Evolutionary conservation across 2,797 vertebrate species (phyloP).

Genomic region (Syngnathus acus): DNA sequence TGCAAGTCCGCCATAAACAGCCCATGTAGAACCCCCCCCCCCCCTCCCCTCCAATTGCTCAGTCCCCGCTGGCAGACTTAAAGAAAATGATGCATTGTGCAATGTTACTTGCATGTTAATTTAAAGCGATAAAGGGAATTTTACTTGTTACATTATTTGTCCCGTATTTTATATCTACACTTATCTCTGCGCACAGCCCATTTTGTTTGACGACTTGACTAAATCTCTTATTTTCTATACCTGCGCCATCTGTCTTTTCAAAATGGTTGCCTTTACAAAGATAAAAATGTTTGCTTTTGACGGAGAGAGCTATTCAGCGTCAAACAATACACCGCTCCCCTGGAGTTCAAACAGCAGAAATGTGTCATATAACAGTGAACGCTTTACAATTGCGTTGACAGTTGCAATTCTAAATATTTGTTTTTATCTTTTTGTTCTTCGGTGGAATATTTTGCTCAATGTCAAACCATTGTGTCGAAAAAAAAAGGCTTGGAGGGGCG

Average conservation of each 20-base stretch:
- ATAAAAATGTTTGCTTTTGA: background rate
- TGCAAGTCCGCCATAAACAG: conserved; percentile 43
- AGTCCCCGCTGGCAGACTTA: conserved; percentile 20
- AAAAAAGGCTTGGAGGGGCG: too few relatives aligned
- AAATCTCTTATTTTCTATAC: background rate
- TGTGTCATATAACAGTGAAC: background rate
- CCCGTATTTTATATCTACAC: too few relatives aligned
- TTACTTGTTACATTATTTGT: conserved; percentile 1
- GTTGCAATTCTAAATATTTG: too few relatives aligned
- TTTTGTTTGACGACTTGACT: background rate
- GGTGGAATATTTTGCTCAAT: too few relatives aligned
- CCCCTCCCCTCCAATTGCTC: background rate
- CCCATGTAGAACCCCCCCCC: conserved; percentile 39
- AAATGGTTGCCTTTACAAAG: background rate
- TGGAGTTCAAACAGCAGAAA: background rate
- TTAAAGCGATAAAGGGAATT: conserved; percentile 16
- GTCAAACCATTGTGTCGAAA: too few relatives aligned
- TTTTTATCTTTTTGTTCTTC: too few relatives aligned
- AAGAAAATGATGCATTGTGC: conserved; percentile 29
- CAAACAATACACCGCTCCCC: background rate
- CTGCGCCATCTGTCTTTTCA: background rate
- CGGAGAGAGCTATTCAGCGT: background rate
- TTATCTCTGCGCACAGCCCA: background rate
- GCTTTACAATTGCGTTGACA: background rate
- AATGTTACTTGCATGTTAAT: conserved; percentile 23